These are phyloP conservation scores for Recurvirostra avosetta DNA, from an alignment of 2,113 vertebrate species.

Conservation along the genomic window DNA sequence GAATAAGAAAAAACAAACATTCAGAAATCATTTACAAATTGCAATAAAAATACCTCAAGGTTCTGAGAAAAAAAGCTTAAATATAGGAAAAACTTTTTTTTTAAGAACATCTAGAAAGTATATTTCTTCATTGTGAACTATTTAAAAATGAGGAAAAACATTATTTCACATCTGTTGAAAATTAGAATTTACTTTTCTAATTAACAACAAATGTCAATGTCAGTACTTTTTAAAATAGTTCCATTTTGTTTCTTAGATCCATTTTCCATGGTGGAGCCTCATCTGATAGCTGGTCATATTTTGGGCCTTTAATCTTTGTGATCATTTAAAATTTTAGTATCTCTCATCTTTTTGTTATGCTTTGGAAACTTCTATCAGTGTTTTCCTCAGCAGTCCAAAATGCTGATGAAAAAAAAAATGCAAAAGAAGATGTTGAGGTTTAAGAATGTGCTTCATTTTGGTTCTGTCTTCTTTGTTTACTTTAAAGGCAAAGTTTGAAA, in stretches of 20 bases:
- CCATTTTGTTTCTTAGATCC: fast-evolving
- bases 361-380: background rate
- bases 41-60: no score
- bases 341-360: background rate
- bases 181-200: background rate
- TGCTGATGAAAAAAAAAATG: background rate
- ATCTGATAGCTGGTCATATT: background rate
- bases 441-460: background rate
- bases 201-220: background rate
- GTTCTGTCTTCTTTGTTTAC: background rate
- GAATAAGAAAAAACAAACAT: no score
- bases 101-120: background rate
- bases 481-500: background rate
- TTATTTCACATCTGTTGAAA: background rate
- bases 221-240: background rate
- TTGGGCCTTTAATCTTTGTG: background rate
- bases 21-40: no score
- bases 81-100: no score
- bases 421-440: background rate
- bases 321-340: background rate
- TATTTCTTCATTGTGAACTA: background rate
- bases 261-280: background rate
- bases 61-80: no score
- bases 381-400: background rate
- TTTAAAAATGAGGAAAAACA: background rate